phyloP scores from a whole-genome alignment of 1,140 invertebrate genomes.

The Drosophila leontia region DNA sequence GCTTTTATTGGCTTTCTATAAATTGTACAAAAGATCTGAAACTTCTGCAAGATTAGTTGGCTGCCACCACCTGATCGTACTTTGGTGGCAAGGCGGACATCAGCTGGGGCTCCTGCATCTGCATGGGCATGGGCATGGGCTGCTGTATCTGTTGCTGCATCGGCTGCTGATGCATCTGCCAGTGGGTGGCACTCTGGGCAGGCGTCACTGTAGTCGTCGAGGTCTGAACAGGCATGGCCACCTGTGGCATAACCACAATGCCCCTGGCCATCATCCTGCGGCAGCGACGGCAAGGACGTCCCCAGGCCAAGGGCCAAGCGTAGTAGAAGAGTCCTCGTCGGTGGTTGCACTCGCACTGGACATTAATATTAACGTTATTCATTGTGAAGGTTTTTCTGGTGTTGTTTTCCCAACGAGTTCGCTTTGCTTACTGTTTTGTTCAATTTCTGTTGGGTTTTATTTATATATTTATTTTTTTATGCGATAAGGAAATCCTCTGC shows the following conservation, averaged over 20 bases:
- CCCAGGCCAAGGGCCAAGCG: slow-evolving; percentile 44
- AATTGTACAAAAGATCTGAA: slow-evolving; percentile 11
- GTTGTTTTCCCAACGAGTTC: slow-evolving; percentile 1
- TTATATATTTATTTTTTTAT: slow-evolving; percentile 12
- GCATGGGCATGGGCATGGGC: slow-evolving; percentile 6
- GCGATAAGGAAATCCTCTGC: slow-evolving; percentile 27
- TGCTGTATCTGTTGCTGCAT: not conserved
- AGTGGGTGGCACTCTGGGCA: slow-evolving; percentile 30
- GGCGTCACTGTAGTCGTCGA: slow-evolving; percentile 40
- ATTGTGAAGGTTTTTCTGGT: slow-evolving; percentile 4
- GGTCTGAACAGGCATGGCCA: slow-evolving; percentile 24
- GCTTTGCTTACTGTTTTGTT: slow-evolving; percentile 5
- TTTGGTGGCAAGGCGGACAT: slow-evolving; percentile 42
- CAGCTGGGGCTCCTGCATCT: slow-evolving; percentile 1
- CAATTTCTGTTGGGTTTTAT: not conserved
- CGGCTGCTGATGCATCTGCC: slow-evolving; percentile 24
- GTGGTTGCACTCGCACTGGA: slow-evolving; percentile 65
- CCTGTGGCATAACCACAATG: slow-evolving; percentile 25
- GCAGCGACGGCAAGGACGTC: slow-evolving; percentile 63
- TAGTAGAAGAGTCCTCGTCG: slow-evolving; percentile 40
- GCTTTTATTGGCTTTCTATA: slow-evolving; percentile 6
- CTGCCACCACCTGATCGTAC: slow-evolving; percentile 36
- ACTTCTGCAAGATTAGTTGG: slow-evolving; percentile 13
- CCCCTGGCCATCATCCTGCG: slow-evolving; percentile 58
- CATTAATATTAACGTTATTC: slow-evolving; percentile 44